A percentile compares a stretch with the other conserved stretches of the same genome.
Evolutionary conservation across 2,888 invertebrate species (phyloP).

Genomic region (Tipula unca): DNA sequence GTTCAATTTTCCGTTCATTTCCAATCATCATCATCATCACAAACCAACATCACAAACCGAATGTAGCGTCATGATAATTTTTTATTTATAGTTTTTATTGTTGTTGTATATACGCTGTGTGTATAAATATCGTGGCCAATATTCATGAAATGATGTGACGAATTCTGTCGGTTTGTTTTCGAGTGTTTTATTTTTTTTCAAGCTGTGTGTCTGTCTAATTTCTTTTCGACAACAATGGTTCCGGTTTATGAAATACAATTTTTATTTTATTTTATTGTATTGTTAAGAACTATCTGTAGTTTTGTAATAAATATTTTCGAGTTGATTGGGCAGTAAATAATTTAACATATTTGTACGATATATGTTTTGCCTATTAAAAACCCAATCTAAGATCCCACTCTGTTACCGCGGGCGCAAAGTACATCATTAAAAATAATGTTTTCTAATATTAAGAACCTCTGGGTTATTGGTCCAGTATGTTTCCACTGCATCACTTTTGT

Average conservation of each 20-base stretch:
- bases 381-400: too few species aligned
- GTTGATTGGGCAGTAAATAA: not conserved
- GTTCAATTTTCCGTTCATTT: slow-evolving; percentile 8
- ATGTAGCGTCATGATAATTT: not conserved
- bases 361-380: not conserved
- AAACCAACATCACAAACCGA: not conserved
- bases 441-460: too few species aligned
- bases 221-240: not conserved
- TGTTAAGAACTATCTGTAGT: not conserved
- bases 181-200: not conserved
- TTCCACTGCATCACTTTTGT: too few species aligned
- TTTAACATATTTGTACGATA: not conserved
- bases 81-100: not conserved
- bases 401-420: too few species aligned
- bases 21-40: not conserved
- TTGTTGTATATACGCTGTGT: not conserved
- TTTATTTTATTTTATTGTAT: not conserved
- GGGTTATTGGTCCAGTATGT: too few species aligned
- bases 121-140: not conserved
- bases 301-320: not conserved
- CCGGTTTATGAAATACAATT: not conserved
- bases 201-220: not conserved
- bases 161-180: slow-evolving; percentile 14
- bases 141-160: slow-evolving; percentile 14
- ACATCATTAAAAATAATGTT: too few species aligned